Evolutionary conservation across 2,113 vertebrate genomes (phyloP), one percentile per base, ranked within the genome.

Genomic region (Spilogale gracilis): DNA sequence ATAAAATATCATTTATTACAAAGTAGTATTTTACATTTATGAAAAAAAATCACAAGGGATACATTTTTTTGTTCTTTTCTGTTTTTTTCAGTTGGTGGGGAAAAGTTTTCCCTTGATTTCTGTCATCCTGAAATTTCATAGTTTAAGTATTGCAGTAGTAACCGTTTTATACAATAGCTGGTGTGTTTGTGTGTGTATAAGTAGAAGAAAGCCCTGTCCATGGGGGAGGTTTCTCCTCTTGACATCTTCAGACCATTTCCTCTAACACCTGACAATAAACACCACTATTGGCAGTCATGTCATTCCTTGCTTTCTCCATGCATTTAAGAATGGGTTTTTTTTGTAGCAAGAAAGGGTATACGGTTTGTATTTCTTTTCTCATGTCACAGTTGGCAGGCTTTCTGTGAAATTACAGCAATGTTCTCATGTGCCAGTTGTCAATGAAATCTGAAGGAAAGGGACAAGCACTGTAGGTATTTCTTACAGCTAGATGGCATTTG

Each of bases 361-460:
- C 78, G 43, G 52, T 96, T 86, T 96, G 25, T 76, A 32, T 27
- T 96, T 97, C 96, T 96, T 88, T 76, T 61, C 48, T 74, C 4
- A 27, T 83, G 54, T 95, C 73, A 58, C 89, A 89, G 96, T 89
- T 97, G 78, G 48, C 85, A 98, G 81, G 9, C 13, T 93, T 92
- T 96, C 91, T 58, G 16, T 86, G 65, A 97, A 98, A 97, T 96
- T 79, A 86, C 52, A 80, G 30, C 43, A 86, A 32, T 83, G 45
- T 93, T 96, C 74, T 96, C 63, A 89, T 93, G n/a, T 91, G 65
- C n/a, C 58, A 91, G 43, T 83, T 93, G 79, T 93, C 97, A 97
- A 45, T 45, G 89, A 50, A 97, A 86, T 27, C 93, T 71, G 85
- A 97, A 95, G n/a, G 56, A 95, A 95, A 63, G 9, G 14, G 60